Base-by-base conservation (phyloP, 2,113 vertebrate species). In the Stegostoma tigrinum region DNA sequence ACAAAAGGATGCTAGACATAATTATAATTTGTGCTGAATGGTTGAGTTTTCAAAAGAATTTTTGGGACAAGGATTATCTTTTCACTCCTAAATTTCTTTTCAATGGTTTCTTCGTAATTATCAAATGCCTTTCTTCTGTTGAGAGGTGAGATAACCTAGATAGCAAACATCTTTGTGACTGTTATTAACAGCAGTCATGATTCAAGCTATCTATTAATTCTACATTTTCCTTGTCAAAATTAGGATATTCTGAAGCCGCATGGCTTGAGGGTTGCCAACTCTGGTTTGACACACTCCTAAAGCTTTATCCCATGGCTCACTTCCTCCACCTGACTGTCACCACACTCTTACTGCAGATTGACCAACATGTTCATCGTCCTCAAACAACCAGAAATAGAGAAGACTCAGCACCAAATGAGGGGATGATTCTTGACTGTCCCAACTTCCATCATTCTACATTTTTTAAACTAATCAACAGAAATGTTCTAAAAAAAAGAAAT, bases 21-120 rank as follows among this genome's bases (percentile, higher is more conserved):
- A 93, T 93, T 93, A 93, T 23, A 93, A 93, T 66, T 93, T 93
- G 89, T 5, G 17, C 66, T 95, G 67, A 75, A 95, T 95, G 42
- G 23, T 52, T 70, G n/a, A 68, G 38, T 45, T 90, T 90, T 93
- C 61, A 93, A 67, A 93, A 93, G 34, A 93, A 66, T 93, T 66
- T 93, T 67, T 93, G 38, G 64, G 55, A 67, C 89, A 93, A 93
- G 89, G 89, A 66, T 93, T 67, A n/a, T 93, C 64, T 42, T 93
- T 66, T 93, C 89, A 93, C 38, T 66, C 61, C 61, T 19, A 61
- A 91, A 66, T 91, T 67, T 64, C 89, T 38, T 64, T 93, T 66
- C 61, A 66, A 38, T 66, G 61, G 61, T n/a, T 93, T 67, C 64
- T n/a, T 93, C 61, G 19, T 38, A 61, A 38, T 66, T 64, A 38